Base-by-base conservation (phyloP, 2,797 vertebrate species). In the Serranus cabrilla region DNA sequence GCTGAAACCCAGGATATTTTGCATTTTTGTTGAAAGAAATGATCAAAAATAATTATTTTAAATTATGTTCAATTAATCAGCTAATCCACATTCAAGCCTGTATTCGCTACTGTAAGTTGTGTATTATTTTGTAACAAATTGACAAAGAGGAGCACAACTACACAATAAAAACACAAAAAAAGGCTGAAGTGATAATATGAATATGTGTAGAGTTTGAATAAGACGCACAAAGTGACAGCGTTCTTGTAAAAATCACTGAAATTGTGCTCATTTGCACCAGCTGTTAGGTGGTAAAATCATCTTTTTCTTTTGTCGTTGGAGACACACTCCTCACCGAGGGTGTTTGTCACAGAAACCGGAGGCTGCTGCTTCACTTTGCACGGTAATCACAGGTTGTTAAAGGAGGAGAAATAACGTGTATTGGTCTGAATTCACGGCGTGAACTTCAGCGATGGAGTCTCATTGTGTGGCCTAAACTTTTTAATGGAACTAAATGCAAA, bases 231-330 rank as follows among this genome's bases (percentile, higher is more conserved):
- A 63, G 61, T 82, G 74, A 76, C 70, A 80, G 76, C 14, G 5
- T 27, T 57, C 60, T 67, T 62, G 63, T 69, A 63, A 78, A 81
- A 80, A 39, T 70, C 64, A 47, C 27, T 46, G 37, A 58, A 34
- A 56, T 63, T 47, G 69, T 78, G 64, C 75, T 85, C 63, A 75
- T 89, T 89, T 83, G 65, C 82, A 85, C 78, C 82, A 85, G 65
- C 71, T 90, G 85, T 80, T 72, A 56, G 85, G 90, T 86, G 87
- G 57, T 68, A 73, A 84, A 84, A 91, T 23, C 57, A 43, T 83
- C 80, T 45, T 51, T 71, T 14, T 59, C 21, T 57, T 76, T 52
- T 80, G 67, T 71, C 66, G 65, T 78, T 63, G 5, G 16, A 84
- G 58, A 83, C 74, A 50, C 61, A 63, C 67, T 76, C 61, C 31